Base-by-base conservation (phyloP, 1,140 invertebrate genomes). In the Cataglyphis hispanica region DNA sequence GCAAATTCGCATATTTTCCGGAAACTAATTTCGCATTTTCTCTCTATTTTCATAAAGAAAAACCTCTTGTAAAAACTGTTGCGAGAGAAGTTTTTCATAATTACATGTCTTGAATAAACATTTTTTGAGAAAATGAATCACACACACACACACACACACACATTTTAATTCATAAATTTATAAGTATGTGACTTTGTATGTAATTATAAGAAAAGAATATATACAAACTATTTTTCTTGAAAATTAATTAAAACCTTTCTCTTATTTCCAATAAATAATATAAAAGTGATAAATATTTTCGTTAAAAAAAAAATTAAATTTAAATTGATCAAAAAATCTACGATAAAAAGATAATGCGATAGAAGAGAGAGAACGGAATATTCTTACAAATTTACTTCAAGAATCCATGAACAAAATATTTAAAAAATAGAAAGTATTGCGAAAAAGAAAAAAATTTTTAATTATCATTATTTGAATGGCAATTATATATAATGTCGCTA, bases 11-110 rank as follows among this genome's bases (percentile, higher is more conserved):
- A 13, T 37, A 22, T 61, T 40, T 61, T 25, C 37, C 10, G 56
- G 19, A 50, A 66, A 50, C 40, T 31, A 78, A 66, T 50, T 66
- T 78, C 31, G 40, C 61, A 22, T 66, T 43, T 50, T 31, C 11
- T 50, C 19, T 40, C 13, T 19, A 40, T 25, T 22, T 50, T 5
- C 46, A 16, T 50, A 19, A 16, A 50, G 46, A 13, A 2, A 64
- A 27, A 34, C 4, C 25, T 66, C 27, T 19, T n/a, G 19, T 25
- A 19, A 27, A 31, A 25, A n/a, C n/a, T n/a, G 5, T 60, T 37
- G 56, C 40, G 16, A 22, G 19, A 64, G 16, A 77, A 56, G 13
- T 37, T 7, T 5, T 5, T 25, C 0, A 22, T 11, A 25, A 43
- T 64, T 63, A 46, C 31, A 31, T 77, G 19, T 64, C 46, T 66